Base-by-base conservation (phyloP, 92 coral and sea anemone genomes). In the Scolanthus callimorphus region DNA sequence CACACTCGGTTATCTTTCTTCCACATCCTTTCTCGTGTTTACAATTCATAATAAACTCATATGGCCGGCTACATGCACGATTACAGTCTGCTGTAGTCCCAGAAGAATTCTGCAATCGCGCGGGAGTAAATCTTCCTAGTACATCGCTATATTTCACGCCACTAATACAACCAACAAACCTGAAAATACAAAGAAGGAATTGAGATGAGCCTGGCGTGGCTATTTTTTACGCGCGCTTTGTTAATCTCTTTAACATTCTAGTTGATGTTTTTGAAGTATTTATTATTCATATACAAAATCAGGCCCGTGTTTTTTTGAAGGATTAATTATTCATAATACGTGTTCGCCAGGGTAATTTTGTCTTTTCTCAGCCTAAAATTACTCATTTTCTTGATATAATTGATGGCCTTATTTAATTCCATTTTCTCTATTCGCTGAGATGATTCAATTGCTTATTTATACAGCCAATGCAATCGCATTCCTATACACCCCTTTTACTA, bases 1-100 rank as follows among this genome's bases (percentile, higher is more conserved):
- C 87, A 38, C 87, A 80, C 27, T 80, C 87, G 49, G 55, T 47
- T 39, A 68, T 68, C 75, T 68, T 68, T 24, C 46, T 46, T 29
- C 64, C 75, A 20, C 75, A 68, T 55, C 75, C 51, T 39, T 68
- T 52, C 61, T 60, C 64, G 26, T 68, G 75, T 65, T 68, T 68
- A 47, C 75, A 68, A 51, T 68, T 68, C 57, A 45, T 45, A 44
- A 56, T 17, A 47, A 56, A 68, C 58, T 57, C 75, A 49, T 68
- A 57, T 38, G 62, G 75, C 24, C 65, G 63, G 29, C 64, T 56
- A 29, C 75, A 68, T 37, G 75, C 57, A 10, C 75, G 55, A 21
- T 68, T 57, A 57, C 75, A 68, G 75, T 68, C 75, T 27, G 65
- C 64, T 13, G 75, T 68, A 37, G 75, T 68, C 9, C 75, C 75